phyloP scores from a whole-genome alignment of 2,888 invertebrate species.

The Phoronis australis region DNA sequence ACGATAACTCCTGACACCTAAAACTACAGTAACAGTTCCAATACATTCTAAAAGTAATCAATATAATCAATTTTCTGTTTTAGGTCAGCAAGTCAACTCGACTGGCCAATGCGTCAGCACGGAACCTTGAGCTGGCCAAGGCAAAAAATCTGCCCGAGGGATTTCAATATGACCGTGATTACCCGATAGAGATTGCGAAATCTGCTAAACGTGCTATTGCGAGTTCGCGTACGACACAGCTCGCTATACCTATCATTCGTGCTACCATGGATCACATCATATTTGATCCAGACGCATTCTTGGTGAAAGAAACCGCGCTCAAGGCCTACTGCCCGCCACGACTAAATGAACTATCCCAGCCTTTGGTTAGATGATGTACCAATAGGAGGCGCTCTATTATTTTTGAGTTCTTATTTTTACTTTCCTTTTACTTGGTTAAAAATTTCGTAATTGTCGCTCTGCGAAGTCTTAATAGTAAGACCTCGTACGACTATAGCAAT shows the following conservation, averaged over 20 bases:
- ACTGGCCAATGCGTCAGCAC: conserved; percentile 30
- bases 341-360: conserved; percentile 32
- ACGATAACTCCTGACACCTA: background rate
- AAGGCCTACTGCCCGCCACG: conserved; percentile 33
- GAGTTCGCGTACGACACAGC: conserved; percentile 24
- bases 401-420: no score
- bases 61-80: background rate
- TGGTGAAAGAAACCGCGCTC: conserved; percentile 36
- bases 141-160: conserved; percentile 32
- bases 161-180: conserved; percentile 31
- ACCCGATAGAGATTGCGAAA: conserved; percentile 28
- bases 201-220: conserved; percentile 30
- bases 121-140: conserved; percentile 35
- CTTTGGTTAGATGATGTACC: no score
- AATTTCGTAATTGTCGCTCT: no score
- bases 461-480: no score
- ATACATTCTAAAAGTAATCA: background rate
- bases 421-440: no score
- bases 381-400: no score
- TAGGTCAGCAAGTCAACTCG: conserved; percentile 32
- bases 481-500: no score
- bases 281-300: conserved; percentile 45
- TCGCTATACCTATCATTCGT: conserved; percentile 32
- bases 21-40: background rate
- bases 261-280: conserved; percentile 47